Evolutionary conservation across 2,113 vertebrate genomes (phyloP).

Genomic region (Prinia subflava): DNA sequence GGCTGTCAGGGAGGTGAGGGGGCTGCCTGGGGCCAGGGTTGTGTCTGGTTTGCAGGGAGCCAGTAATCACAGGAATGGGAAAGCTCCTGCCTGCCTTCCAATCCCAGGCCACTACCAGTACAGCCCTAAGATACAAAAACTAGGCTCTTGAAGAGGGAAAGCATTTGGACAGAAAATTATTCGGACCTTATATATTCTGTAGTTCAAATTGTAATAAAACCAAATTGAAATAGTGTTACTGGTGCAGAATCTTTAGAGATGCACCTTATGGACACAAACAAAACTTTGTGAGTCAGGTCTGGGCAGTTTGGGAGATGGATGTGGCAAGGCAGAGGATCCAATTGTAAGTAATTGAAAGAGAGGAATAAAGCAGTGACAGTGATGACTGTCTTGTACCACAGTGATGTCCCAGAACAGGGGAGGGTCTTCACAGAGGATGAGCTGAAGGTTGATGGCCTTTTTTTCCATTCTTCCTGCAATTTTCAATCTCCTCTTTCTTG

Average conservation of each 20-base stretch:
- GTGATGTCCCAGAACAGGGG: background rate
- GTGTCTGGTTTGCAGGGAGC: background rate
- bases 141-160: background rate
- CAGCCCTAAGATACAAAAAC: rapidly evolving
- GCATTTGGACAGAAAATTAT: background rate
- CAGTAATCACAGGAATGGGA: background rate
- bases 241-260: background rate
- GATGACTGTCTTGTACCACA: background rate
- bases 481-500: background rate
- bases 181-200: background rate
- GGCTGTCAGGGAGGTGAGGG: background rate
- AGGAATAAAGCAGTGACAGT: background rate
- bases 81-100: background rate
- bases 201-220: background rate
- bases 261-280: background rate
- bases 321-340: background rate
- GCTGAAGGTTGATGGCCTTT: background rate
- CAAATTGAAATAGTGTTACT: background rate
- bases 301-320: background rate
- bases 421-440: background rate
- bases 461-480: background rate
- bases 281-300: background rate
- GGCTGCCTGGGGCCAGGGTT: background rate
- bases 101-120: background rate
- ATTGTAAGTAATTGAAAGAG: background rate